phyloP scores from a whole-genome alignment of 2,797 vertebrate genomes.

The Bovichtus variegatus region DNA sequence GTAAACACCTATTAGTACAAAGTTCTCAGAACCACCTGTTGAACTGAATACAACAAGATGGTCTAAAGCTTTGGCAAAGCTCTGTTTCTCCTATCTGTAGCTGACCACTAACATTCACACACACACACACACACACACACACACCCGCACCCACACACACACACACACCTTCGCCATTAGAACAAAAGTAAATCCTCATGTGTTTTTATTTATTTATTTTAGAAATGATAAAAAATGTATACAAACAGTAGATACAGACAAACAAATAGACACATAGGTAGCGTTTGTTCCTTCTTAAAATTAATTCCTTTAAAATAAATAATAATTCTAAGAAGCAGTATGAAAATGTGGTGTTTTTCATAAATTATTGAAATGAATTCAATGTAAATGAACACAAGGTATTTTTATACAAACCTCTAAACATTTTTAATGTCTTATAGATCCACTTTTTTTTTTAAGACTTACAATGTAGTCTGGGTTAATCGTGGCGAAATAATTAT shows the following conservation, averaged over 20 bases:
- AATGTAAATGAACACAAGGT: not conserved
- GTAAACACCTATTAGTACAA: slow-evolving; percentile 64
- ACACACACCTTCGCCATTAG: not conserved
- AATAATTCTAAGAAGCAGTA: too few relatives aligned
- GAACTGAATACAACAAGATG: slow-evolving; percentile 49
- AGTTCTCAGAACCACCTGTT: slow-evolving; percentile 75
- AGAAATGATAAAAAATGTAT: not conserved
- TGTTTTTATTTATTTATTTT: not conserved
- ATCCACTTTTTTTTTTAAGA: not conserved
- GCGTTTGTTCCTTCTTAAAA: too few relatives aligned
- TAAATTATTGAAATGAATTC: not conserved
- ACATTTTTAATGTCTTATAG: not conserved
- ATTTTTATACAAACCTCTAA: not conserved
- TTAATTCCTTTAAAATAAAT: too few relatives aligned
- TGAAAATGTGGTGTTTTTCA: not conserved
- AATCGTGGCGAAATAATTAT: not conserved
- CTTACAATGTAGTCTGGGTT: not conserved
- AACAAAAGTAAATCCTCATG: not conserved
- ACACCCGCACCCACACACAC: not conserved
- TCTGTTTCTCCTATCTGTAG: slow-evolving; percentile 6
- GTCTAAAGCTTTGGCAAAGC: slow-evolving; percentile 29
- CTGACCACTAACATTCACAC: not conserved
- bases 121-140: not conserved
- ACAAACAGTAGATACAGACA: not conserved
- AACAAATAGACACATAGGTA: not conserved